Evolutionary conservation across 2,797 vertebrate genomes (phyloP), one percentile per base, ranked within the genome.

Genomic region (Scolopax bukidnonensis): DNA sequence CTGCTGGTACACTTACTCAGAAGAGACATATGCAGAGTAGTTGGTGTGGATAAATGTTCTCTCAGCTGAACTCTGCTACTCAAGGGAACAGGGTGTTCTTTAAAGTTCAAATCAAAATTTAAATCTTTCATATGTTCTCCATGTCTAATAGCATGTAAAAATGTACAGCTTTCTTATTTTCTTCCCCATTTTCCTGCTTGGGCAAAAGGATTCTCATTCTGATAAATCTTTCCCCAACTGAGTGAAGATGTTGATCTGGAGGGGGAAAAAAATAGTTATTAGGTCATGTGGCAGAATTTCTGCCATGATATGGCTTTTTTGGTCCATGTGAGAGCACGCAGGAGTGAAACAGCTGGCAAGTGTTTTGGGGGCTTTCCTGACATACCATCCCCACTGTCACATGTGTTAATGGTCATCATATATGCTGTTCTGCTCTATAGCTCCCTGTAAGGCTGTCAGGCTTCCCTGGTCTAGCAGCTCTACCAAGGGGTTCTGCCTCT

Each of bases 351-450:
- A 56, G n/a, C 48, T 36, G 17, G 38, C 0, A 2, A 21, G 36
- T 41, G 12, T 32, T 24, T 12, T 1, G 4, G 48, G 15, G 28
- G 45, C 6, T 77, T 24, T 64, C n/a, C 18, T 12, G 61, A 15
- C 5, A 0, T 11, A 2, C 47, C 5, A 2, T 10, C n/a, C 12
- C 41, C 30, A 2, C 12, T 0, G 2, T 1, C 7, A 0, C 1
- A 13, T 11, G 10, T 32, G 28, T 32, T 21, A 47, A 6, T 6
- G n/a, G 14, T 11, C 1, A 1, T 6, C 0, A 0, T 6, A 3
- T 12, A 1, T 2, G 40, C 25, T 56, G 9, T 38, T 48, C 45
- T 30, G 41, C 2, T 1, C 16, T n/a, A 1, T 20, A 30, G 30
- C 10, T 50, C 50, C n/a, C 20, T 30, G 5, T 7, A 13, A 21